These are phyloP conservation scores for Apis cerana DNA, from an alignment of 1,140 invertebrate genomes.

Conservation along the genomic window DNA sequence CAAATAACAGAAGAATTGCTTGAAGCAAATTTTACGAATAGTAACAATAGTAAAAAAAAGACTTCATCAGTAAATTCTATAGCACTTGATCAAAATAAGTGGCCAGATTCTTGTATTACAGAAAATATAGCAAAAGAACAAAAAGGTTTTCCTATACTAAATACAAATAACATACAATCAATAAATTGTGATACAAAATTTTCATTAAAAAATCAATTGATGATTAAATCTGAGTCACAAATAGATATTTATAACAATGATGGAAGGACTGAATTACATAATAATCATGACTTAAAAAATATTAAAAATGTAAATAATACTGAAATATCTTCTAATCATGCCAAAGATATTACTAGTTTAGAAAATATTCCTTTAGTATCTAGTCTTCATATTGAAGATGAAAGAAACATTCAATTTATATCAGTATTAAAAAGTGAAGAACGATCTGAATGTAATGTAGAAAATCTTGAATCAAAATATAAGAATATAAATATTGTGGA, in stretches of 20 bases:
- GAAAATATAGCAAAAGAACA: neutral
- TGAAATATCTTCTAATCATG: constrained; percentile 22
- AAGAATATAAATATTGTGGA: constrained; percentile 29
- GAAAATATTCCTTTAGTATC: neutral
- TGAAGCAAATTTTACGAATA: neutral
- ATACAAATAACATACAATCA: neutral
- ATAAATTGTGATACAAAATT: neutral
- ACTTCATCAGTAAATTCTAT: too few species aligned
- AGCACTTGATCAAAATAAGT: too few species aligned
- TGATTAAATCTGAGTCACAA: neutral
- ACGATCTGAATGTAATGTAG: neutral
- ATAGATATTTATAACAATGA: neutral
- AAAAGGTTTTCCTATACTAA: neutral
- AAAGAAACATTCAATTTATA: constrained; percentile 14
- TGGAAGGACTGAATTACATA: neutral
- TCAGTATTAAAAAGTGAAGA: constrained; percentile 37
- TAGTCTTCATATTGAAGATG: neutral
- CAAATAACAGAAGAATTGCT: neutral
- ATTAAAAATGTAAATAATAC: neutral
- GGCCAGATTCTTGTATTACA: neutral
- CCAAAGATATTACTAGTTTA: constrained; percentile 53
- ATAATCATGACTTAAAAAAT: neutral
- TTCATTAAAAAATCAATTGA: neutral
- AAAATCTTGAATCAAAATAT: neutral
- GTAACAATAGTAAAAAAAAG: neutral